Evolutionary conservation across 2,888 invertebrate genomes (phyloP).

Genomic region (Adelphocoris suturalis): DNA sequence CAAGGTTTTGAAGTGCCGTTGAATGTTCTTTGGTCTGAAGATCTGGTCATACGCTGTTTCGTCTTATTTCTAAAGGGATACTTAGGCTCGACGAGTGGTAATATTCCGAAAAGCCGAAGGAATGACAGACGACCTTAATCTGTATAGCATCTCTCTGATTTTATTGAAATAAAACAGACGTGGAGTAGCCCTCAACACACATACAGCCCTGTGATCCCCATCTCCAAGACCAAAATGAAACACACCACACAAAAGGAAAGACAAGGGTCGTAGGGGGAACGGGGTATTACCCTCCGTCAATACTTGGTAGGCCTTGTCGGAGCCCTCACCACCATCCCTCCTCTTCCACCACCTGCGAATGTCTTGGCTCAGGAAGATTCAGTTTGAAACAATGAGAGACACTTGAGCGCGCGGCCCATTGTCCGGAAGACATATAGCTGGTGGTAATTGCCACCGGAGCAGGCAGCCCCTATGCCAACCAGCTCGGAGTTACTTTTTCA

Average conservation of each 20-base stretch:
- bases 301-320: not conserved
- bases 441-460: slow-evolving; percentile 42
- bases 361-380: slow-evolving; percentile 53
- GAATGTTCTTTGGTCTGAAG: too few species aligned
- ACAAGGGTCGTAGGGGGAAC: not conserved
- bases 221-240: not conserved
- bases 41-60: too few species aligned
- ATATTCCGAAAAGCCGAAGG: too few species aligned
- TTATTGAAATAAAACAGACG: too few species aligned
- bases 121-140: too few species aligned
- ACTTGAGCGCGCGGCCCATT: slow-evolving; percentile 42
- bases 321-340: not conserved
- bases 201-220: not conserved
- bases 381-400: slow-evolving; percentile 59
- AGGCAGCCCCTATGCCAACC: slow-evolving; percentile 40
- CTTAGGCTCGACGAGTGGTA: too few species aligned
- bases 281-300: not conserved
- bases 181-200: too few species aligned
- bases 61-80: too few species aligned
- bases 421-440: slow-evolving; percentile 57
- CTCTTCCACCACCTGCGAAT: too few species aligned
- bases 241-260: not conserved
- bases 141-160: too few species aligned
- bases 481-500: slow-evolving; percentile 51
- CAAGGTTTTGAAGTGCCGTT: too few species aligned